These are phyloP conservation scores for Tinamus major DNA, from an alignment of 2,797 vertebrate species.

Conservation along the genomic window DNA sequence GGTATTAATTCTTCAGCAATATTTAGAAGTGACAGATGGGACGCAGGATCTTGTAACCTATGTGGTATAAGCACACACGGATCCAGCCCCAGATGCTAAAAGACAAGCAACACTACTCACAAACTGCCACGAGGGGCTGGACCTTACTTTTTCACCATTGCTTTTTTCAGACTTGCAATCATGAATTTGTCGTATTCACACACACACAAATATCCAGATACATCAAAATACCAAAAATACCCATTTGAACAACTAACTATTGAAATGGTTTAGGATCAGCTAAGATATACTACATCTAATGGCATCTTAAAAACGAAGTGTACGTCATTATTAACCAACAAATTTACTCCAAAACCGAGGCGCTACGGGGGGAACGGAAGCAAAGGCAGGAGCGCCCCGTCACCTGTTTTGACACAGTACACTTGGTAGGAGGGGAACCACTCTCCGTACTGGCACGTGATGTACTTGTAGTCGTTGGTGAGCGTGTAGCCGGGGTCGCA, in stretches of 20 bases:
- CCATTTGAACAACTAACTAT: neutral
- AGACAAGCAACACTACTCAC: neutral
- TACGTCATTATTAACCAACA: neutral
- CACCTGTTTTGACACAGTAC: slow-evolving; percentile 86
- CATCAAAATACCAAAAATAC: neutral
- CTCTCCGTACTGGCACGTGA: slow-evolving; percentile 88
- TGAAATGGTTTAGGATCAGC: neutral
- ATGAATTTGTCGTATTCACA: neutral
- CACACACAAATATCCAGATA: neutral
- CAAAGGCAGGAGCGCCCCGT: neutral
- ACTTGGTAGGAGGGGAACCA: slow-evolving; percentile 89
- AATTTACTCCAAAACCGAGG: neutral
- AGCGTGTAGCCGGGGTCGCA: slow-evolving; percentile 88
- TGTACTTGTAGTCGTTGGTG: slow-evolving; percentile 89
- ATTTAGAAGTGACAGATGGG: neutral
- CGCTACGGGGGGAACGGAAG: neutral
- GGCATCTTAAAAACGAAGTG: neutral
- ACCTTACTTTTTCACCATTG: neutral
- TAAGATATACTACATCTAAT: neutral
- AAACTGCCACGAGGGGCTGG: neutral
- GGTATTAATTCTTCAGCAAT: neutral
- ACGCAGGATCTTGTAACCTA: neutral
- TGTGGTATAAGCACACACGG: neutral
- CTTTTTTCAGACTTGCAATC: neutral
- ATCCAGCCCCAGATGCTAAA: neutral